phyloP scores from a whole-genome alignment of 1,140 invertebrate genomes.

The Akabosia matsudoensis region DNA sequence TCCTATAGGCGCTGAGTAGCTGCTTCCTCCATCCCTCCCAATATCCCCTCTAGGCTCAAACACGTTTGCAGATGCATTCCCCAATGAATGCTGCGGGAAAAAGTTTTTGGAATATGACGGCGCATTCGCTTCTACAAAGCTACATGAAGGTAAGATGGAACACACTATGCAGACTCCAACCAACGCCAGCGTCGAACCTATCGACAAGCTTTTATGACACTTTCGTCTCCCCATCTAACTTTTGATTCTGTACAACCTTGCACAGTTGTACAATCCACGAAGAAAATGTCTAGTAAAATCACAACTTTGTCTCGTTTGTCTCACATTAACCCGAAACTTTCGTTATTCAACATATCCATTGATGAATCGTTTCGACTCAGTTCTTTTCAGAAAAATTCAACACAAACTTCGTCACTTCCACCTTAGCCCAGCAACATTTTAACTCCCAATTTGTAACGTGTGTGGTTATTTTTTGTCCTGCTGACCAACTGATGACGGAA shows the following conservation, averaged over 20 bases:
- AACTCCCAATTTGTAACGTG: background rate
- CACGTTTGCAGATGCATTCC: background rate
- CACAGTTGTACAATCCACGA: too few species aligned
- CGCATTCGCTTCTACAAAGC: background rate
- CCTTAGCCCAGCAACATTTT: background rate
- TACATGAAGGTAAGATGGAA: background rate
- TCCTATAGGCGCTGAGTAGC: background rate
- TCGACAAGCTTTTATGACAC: background rate
- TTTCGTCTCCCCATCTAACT: background rate
- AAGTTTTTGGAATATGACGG: background rate
- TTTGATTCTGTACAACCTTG: background rate
- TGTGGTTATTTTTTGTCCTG: background rate
- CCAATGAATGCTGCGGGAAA: background rate
- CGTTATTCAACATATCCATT: background rate
- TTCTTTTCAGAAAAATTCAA: background rate
- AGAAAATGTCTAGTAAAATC: background rate
- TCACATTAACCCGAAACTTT: background rate
- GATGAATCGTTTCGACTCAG: background rate
- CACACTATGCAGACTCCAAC: background rate
- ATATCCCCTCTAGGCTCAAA: conserved; percentile 25
- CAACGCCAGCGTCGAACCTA: background rate
- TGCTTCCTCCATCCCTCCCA: conserved; percentile 9
- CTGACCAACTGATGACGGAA: conserved; percentile 5
- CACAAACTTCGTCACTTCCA: background rate
- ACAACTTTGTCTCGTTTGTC: background rate